phyloP scores from a whole-genome alignment of 2,797 vertebrate species.

The Chromobotia macracanthus region DNA sequence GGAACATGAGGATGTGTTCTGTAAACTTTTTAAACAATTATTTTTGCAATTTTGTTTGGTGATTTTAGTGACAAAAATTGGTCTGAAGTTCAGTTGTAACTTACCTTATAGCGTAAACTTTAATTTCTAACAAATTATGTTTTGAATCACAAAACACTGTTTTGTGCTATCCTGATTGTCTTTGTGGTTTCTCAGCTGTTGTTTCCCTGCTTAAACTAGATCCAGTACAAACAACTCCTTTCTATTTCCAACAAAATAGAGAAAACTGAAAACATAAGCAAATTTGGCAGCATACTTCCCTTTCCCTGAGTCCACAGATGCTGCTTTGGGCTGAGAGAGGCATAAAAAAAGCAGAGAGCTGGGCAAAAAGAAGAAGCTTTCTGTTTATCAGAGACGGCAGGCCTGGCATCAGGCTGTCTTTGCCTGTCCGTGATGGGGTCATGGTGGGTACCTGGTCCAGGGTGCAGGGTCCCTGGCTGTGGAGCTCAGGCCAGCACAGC shows the following conservation, averaged over 20 bases:
- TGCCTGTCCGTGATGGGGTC: constrained; percentile 63
- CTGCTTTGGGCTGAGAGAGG: constrained; percentile 37
- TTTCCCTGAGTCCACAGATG: constrained; percentile 44
- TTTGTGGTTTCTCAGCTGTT: constrained; percentile 37
- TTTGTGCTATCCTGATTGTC: background rate
- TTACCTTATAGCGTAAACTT: background rate
- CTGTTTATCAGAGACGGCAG: constrained; percentile 77
- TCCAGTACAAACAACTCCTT: constrained; percentile 52
- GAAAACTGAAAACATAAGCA: constrained; percentile 60
- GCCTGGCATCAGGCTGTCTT: constrained; percentile 68
- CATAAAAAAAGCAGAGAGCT: constrained; percentile 71
- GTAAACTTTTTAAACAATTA: too few relatives aligned
- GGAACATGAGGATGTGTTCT: too few relatives aligned
- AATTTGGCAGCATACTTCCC: constrained; percentile 58
- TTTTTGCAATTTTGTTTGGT: too few relatives aligned
- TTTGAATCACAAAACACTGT: constrained; percentile 4
- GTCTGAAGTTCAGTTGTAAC: background rate
- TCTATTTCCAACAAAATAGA: constrained; percentile 60
- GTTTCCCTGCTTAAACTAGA: constrained; percentile 63
- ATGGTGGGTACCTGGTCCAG: constrained; percentile 51
- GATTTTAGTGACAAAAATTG: constrained; percentile 22
- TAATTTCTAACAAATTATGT: background rate
- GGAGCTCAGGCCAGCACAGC: constrained; percentile 67
- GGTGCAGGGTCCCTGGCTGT: constrained; percentile 70
- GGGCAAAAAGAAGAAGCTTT: constrained; percentile 71